These are phyloP conservation scores for Nasonovia ribisnigri DNA, from an alignment of 2,888 invertebrate species.

Conservation along the genomic window DNA sequence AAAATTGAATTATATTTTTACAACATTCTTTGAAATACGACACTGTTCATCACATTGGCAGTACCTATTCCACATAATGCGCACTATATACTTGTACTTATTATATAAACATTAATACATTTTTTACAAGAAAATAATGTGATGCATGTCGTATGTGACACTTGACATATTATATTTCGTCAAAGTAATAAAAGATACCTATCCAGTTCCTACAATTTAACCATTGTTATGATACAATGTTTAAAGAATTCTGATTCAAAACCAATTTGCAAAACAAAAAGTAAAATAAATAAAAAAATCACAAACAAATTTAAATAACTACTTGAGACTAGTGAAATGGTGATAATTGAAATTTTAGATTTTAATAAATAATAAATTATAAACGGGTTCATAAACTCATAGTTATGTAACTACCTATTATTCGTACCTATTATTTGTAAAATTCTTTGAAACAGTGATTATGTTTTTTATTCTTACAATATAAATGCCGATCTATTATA, in stretches of 20 bases:
- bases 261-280: neutral
- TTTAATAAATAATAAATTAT: neutral
- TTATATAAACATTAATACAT: too few relatives aligned
- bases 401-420: neutral
- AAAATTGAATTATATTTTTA: neutral
- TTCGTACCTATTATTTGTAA: neutral
- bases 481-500: neutral
- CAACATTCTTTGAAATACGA: neutral
- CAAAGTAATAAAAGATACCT: too few relatives aligned
- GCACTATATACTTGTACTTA: neutral
- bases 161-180: too few relatives aligned
- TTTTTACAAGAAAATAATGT: too few relatives aligned
- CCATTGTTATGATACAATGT: neutral
- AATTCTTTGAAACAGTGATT: neutral
- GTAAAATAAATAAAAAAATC: neutral
- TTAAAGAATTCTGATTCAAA: neutral
- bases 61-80: neutral
- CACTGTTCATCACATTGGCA: neutral
- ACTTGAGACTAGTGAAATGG: neutral
- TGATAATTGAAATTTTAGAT: neutral
- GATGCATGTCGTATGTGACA: too few relatives aligned
- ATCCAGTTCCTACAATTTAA: neutral
- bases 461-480: neutral
- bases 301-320: too few relatives aligned
- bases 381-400: neutral